A percentile compares a stretch with the other conserved stretches of the same genome.
These are phyloP conservation scores for Amphipyra tragopoginis DNA, from an alignment of 2,888 invertebrate genomes.

Conservation along the genomic window DNA sequence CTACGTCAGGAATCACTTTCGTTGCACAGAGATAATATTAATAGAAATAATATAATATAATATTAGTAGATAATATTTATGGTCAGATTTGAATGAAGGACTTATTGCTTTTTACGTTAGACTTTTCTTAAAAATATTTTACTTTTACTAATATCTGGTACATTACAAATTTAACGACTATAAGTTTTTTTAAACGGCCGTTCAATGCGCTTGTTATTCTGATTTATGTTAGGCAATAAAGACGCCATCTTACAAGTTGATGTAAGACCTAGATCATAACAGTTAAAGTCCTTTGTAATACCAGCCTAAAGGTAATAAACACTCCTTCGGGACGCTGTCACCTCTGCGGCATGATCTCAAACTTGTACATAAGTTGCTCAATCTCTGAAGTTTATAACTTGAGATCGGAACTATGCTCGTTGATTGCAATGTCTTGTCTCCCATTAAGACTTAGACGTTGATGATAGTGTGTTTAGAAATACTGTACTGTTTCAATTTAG, in stretches of 20 bases:
- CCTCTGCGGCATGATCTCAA: constrained; percentile 29
- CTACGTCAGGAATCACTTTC: too few species aligned
- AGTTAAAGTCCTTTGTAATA: constrained; percentile 27
- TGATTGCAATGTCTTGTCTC: constrained; percentile 11
- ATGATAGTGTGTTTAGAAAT: neutral
- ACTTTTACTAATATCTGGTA: constrained; percentile 16
- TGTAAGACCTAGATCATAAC: constrained; percentile 36
- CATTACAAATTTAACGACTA: constrained; percentile 40
- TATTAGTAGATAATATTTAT: too few species aligned
- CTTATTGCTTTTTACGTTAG: too few species aligned
- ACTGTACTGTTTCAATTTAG: neutral
- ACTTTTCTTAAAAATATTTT: too few species aligned
- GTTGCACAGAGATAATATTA: too few species aligned
- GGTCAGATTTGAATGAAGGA: too few species aligned
- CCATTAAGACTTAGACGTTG: neutral
- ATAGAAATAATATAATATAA: too few species aligned
- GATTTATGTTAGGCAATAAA: constrained; percentile 51
- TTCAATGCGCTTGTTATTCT: constrained; percentile 30
- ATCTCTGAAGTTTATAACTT: constrained; percentile 13
- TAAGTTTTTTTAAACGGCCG: constrained; percentile 33
- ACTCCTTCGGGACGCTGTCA: constrained; percentile 19
- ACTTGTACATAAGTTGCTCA: constrained; percentile 26
- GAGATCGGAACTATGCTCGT: constrained; percentile 12
- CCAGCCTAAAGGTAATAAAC: constrained; percentile 33
- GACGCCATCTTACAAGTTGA: constrained; percentile 22